Percentiles rank a stretch among this genome's conserved stretches.
Evolutionary conservation across 2,797 vertebrate species (phyloP).

Genomic region (Odontamblyopus lacepedii): DNA sequence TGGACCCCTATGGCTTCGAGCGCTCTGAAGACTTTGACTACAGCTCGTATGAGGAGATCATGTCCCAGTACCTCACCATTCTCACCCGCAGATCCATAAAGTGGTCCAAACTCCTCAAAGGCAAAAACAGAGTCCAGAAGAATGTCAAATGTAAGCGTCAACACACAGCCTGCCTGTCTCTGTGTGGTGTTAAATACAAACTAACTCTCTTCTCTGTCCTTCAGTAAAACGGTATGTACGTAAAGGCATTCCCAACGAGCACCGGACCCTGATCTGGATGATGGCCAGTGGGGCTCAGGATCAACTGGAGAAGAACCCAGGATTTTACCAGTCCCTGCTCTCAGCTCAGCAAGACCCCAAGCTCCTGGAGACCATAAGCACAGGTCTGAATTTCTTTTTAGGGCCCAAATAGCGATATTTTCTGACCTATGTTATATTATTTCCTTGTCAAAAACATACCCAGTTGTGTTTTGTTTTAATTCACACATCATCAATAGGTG

Average conservation of each 20-base stretch:
- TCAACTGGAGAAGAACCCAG: constrained; percentile 86
- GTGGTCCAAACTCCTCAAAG: constrained; percentile 90
- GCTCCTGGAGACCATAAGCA: constrained; percentile 87
- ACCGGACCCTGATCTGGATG: constrained; percentile 91
- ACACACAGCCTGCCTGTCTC: not conserved
- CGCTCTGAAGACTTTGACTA: constrained; percentile 83
- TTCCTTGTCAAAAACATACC: too few species aligned
- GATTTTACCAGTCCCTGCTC: constrained; percentile 87
- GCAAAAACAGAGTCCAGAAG: constrained; percentile 78
- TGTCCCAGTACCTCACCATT: constrained; percentile 86
- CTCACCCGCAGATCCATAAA: constrained; percentile 89
- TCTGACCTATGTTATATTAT: too few species aligned
- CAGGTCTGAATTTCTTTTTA: constrained; percentile 76
- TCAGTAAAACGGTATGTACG: constrained; percentile 95
- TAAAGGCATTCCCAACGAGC: constrained; percentile 91
- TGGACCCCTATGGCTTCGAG: constrained; percentile 93
- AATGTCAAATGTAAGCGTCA: constrained; percentile 83
- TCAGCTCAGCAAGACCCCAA: constrained; percentile 80
- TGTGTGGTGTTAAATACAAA: not conserved
- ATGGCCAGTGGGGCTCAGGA: constrained; percentile 89
- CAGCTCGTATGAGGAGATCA: constrained; percentile 86
- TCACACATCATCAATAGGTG: too few species aligned
- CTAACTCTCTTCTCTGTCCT: constrained; percentile 15
- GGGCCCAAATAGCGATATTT: too few species aligned
- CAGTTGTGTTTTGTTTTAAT: too few species aligned